Conservation (phyloP, 2,113 vertebrate genomes). For the Orthonyx spaldingii region DNA sequence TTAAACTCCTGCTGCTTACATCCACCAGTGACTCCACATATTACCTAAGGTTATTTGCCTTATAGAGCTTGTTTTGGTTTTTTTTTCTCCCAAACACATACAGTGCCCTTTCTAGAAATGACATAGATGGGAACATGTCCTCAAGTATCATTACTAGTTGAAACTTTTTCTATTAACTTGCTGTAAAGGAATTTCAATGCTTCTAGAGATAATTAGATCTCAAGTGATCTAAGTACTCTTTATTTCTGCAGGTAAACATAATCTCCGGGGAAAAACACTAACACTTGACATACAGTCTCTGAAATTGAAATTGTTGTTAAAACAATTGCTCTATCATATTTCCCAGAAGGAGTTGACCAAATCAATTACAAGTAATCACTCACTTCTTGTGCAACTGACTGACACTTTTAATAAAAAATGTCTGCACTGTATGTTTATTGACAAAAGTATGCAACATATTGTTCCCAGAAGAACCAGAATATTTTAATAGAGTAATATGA, state of each 20-base stretch:
- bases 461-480: neutral
- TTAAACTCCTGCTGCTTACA: neutral
- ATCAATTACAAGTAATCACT: neutral
- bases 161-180: neutral
- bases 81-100: neutral
- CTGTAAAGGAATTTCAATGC: neutral
- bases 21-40: neutral
- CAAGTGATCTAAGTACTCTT: neutral
- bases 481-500: neutral
- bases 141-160: neutral
- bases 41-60: neutral
- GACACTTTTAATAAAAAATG: neutral
- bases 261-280: neutral
- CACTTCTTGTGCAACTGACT: neutral
- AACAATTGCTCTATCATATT: neutral
- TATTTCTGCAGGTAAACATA: neutral
- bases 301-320: neutral
- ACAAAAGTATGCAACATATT: neutral
- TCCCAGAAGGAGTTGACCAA: neutral
- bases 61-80: neutral
- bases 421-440: neutral
- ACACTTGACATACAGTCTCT: neutral
- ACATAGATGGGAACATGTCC: neutral
- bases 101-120: neutral
- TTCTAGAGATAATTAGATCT: neutral